Percentiles rank a stretch among this genome's conserved stretches.
Conservation (phyloP, 2,113 vertebrate genomes). For the Saguinus midas region DNA sequence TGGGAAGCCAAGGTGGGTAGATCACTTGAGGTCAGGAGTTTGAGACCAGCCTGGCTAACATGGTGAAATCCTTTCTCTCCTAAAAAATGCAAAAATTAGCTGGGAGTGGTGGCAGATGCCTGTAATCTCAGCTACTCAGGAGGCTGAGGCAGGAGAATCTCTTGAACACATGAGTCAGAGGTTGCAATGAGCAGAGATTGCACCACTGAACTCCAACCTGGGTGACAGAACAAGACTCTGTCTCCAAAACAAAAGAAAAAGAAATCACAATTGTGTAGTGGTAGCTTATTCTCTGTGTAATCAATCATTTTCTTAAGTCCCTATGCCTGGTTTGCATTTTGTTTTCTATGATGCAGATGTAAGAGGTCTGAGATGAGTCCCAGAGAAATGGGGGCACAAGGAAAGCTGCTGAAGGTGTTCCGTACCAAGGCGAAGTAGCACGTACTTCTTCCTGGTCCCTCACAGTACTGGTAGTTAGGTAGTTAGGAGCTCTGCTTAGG, state of each 20-base stretch:
- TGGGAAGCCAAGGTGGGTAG: no score
- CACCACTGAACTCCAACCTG: no score
- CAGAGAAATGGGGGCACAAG: rapidly evolving
- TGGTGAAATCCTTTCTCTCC: no score
- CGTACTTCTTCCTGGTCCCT: not conserved
- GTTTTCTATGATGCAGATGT: not conserved
- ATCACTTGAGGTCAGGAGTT: no score
- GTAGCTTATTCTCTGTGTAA: not conserved
- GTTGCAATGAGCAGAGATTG: no score
- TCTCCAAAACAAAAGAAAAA: not conserved
- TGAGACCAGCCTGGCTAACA: no score
- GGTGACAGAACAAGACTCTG: no score
- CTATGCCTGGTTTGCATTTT: not conserved
- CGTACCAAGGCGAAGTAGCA: not conserved
- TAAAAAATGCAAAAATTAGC: no score
- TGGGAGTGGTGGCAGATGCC: no score
- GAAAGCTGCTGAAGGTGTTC: not conserved
- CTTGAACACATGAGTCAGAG: no score
- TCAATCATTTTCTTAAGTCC: not conserved
- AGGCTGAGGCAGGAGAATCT: no score
- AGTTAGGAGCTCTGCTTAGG: not conserved
- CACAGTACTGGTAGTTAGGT: not conserved
- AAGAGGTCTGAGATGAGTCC: not conserved
- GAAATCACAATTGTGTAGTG: not conserved
- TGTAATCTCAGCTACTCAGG: no score